These are phyloP conservation scores for Physocephala rufipes DNA, from an alignment of 2,888 invertebrate species.

Conservation along the genomic window DNA sequence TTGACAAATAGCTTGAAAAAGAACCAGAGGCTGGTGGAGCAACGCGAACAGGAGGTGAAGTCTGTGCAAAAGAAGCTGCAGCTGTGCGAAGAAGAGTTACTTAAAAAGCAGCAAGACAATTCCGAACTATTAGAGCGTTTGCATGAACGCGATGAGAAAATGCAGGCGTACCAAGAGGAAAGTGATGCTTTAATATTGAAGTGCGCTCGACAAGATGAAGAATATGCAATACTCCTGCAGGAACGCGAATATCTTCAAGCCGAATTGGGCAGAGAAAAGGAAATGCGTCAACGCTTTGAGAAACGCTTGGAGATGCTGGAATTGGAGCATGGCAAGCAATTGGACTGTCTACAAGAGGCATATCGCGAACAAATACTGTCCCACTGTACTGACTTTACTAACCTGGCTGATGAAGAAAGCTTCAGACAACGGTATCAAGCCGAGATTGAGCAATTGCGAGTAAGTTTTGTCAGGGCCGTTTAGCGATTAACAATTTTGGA, in stretches of 20 bases:
- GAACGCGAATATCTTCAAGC: slow-evolving; percentile 67
- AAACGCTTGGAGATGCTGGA: slow-evolving; percentile 78
- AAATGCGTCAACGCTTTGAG: slow-evolving; percentile 77
- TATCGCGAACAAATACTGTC: slow-evolving; percentile 70
- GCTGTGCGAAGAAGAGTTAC: slow-evolving; percentile 57
- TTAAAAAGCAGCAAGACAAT: slow-evolving; percentile 51
- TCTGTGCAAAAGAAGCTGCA: slow-evolving; percentile 51
- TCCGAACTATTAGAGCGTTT: slow-evolving; percentile 52
- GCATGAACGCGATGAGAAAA: slow-evolving; percentile 50
- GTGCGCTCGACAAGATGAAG: slow-evolving; percentile 62
- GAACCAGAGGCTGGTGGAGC: slow-evolving; percentile 60
- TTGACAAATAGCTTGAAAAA: slow-evolving; percentile 57
- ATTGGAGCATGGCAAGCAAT: slow-evolving; percentile 84
- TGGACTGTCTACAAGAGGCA: slow-evolving; percentile 80
- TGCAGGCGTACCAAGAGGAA: slow-evolving; percentile 50
- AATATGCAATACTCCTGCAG: slow-evolving; percentile 60
- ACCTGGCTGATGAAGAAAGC: slow-evolving; percentile 70
- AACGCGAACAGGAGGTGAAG: slow-evolving; percentile 58
- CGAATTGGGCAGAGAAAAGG: slow-evolving; percentile 72
- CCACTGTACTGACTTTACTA: slow-evolving; percentile 58
- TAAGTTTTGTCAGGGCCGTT: slow-evolving; percentile 52
- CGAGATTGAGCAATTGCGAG: slow-evolving; percentile 85
- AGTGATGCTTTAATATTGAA: slow-evolving; percentile 55
- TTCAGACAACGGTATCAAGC: slow-evolving; percentile 81
- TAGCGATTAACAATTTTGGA: not conserved